phyloP scores from a whole-genome alignment of 2,113 vertebrate genomes.

The Sorex fumeus region DNA sequence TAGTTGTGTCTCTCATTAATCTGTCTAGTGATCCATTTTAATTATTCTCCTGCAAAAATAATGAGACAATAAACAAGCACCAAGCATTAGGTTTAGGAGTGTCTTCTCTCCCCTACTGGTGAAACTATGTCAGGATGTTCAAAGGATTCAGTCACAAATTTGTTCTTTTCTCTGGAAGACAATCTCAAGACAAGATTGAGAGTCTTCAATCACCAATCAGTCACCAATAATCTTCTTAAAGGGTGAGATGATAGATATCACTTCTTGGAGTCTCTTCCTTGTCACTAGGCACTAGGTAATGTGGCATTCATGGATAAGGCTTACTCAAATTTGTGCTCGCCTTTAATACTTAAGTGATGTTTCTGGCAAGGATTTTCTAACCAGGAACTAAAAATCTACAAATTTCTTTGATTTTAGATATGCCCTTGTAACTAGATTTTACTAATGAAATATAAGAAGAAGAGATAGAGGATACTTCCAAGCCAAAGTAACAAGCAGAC shows the following conservation, averaged over 20 bases:
- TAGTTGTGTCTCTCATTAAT: neutral
- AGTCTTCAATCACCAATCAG: neutral
- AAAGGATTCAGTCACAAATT: neutral
- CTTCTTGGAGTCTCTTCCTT: neutral
- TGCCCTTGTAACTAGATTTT: neutral
- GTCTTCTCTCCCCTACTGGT: neutral
- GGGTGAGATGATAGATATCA: neutral
- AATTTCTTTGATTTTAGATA: neutral
- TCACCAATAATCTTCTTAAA: neutral
- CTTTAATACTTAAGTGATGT: neutral
- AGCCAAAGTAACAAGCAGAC: neutral
- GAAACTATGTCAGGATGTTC: neutral
- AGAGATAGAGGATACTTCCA: neutral
- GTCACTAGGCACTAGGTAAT: neutral
- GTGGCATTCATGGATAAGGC: neutral
- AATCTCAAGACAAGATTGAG: neutral
- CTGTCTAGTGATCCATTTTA: neutral
- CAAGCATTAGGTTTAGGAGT: neutral
- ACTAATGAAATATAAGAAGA: neutral
- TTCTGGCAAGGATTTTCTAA: neutral
- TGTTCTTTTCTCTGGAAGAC: neutral
- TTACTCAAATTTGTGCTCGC: neutral
- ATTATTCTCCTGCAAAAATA: neutral
- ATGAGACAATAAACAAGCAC: neutral
- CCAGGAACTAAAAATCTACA: neutral